Evolutionary conservation across 2,888 invertebrate genomes (phyloP).

Genomic region (Melanostoma scalare): DNA sequence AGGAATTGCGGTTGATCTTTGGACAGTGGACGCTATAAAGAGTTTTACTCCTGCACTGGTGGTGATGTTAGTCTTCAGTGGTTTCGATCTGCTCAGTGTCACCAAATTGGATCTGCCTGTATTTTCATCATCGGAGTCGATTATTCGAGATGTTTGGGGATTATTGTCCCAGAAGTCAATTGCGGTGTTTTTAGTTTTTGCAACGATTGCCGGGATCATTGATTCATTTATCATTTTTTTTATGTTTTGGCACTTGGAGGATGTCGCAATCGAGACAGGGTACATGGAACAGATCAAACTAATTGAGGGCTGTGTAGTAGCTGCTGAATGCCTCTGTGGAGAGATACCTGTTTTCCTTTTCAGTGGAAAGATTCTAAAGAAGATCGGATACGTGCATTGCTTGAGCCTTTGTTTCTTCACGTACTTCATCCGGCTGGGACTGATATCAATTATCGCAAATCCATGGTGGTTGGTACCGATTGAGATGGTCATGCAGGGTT

Average conservation of each 20-base stretch:
- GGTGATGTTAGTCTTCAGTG: constrained; percentile 86
- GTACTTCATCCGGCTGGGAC: constrained; percentile 88
- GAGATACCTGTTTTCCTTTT: constrained; percentile 90
- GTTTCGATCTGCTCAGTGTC: constrained; percentile 87
- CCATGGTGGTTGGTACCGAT: constrained; percentile 93
- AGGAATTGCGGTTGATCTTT: constrained; percentile 87
- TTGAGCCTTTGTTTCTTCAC: constrained; percentile 90
- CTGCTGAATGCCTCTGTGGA: constrained; percentile 90
- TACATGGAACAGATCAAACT: constrained; percentile 87
- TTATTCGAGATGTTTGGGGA: constrained; percentile 86
- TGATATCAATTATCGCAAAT: constrained; percentile 89
- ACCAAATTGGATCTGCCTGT: constrained; percentile 85
- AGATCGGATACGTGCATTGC: constrained; percentile 89
- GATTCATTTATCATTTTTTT: constrained; percentile 92
- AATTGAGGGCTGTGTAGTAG: constrained; percentile 90
- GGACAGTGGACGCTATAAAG: constrained; percentile 84
- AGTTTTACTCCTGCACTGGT: constrained; percentile 88
- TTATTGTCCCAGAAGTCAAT: constrained; percentile 86
- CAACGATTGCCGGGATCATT: constrained; percentile 89
- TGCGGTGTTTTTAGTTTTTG: constrained; percentile 87
- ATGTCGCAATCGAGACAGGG: constrained; percentile 86
- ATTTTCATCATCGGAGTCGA: constrained; percentile 86
- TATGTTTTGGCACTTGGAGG: constrained; percentile 92
- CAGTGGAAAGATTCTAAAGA: constrained; percentile 89
- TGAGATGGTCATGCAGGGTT: constrained; percentile 91